These are phyloP conservation scores for Leptinotarsa haldemani DNA, from an alignment of 2,888 invertebrate species.

Conservation along the genomic window DNA sequence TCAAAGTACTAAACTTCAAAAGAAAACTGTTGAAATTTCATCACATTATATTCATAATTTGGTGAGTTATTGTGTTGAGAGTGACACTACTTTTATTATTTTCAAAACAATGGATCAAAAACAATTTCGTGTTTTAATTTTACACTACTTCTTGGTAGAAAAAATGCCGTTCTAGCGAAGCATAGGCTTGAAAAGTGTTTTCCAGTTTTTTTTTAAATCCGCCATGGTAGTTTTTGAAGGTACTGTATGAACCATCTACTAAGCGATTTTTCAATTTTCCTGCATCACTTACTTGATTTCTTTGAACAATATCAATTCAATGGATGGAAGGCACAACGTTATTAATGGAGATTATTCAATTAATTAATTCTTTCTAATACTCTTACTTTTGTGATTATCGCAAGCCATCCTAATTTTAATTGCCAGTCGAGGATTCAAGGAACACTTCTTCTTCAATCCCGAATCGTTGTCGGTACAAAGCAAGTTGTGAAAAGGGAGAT, in stretches of 20 bases:
- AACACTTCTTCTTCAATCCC: neutral
- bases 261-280: neutral
- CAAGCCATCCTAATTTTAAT: neutral
- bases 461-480: neutral
- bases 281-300: neutral
- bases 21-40: no score
- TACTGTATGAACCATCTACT: no score
- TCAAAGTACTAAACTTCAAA: no score
- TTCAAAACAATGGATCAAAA: no score
- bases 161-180: no score
- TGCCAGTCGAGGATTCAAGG: neutral
- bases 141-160: no score
- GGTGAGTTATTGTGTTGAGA: no score
- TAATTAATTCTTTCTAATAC: slow-evolving; percentile 7
- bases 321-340: neutral
- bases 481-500: neutral
- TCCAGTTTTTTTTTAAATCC: neutral
- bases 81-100: no score
- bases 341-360: neutral
- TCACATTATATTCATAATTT: no score
- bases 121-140: no score
- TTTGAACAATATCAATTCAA: neutral
- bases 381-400: slow-evolving; percentile 6
- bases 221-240: no score
- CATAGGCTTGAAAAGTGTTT: no score